phyloP scores from a whole-genome alignment of 2,113 vertebrate species.

The Ptilonorhynchus violaceus region DNA sequence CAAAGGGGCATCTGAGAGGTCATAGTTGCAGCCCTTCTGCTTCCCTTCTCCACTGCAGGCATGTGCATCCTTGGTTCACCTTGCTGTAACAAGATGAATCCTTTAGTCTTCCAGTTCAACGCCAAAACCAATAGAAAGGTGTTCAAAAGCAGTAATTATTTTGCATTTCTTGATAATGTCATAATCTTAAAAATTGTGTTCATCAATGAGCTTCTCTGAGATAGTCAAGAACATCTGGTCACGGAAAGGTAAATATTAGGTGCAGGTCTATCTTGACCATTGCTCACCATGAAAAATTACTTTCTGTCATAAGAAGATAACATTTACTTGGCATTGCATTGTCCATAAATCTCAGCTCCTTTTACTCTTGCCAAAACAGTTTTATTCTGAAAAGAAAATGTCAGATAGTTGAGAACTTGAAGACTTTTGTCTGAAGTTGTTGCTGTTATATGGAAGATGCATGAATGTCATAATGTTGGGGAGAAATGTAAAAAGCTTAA shows the following conservation, averaged over 20 bases:
- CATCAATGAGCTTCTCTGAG: background rate
- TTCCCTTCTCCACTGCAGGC: background rate
- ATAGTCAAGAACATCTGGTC: background rate
- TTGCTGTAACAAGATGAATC: background rate
- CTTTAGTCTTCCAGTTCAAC: background rate
- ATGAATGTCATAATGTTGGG: background rate
- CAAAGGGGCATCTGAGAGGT: background rate
- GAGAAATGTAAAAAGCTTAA: background rate
- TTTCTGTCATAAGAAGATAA: background rate
- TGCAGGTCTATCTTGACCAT: background rate
- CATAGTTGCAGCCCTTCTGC: background rate
- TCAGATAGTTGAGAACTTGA: background rate
- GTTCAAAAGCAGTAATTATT: background rate
- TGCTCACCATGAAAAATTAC: background rate
- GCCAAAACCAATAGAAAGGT: background rate
- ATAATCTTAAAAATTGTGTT: background rate
- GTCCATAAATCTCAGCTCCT: background rate
- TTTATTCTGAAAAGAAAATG: constrained; percentile 5
- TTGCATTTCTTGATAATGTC: background rate
- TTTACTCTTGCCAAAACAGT: background rate
- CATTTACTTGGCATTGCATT: background rate
- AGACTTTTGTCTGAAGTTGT: background rate
- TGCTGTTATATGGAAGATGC: background rate
- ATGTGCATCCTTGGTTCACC: background rate
- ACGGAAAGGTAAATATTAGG: background rate